Evolutionary conservation across 92 coral and sea anemone genomes (phyloP), one percentile per base, ranked within the genome.

Genomic region (Plumapathes pennacea): DNA sequence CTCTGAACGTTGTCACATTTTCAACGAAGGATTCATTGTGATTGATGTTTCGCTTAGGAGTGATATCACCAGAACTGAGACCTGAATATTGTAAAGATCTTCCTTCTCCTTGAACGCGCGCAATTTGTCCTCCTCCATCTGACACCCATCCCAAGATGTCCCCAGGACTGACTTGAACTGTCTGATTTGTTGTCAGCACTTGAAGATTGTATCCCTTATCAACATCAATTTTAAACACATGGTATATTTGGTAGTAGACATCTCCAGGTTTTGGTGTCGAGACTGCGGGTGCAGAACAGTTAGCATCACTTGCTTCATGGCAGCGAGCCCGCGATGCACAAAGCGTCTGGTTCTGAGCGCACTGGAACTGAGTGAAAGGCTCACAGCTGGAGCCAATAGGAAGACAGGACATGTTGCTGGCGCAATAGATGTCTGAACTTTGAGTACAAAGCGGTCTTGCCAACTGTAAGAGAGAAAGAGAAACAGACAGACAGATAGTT

Each of bases 91-190:
- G 78, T 18, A 55, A 70, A 13, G 64, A 60, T 21, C 59, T 55
- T 38, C 60, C 49, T 13, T 34, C n/a, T 5, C 61, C 85, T 23
- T 53, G 20, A 30, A 50, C 62, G 11, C 76, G 81, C 1, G 76
- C 82, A 32, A 92, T 54, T 28, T 39, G 72, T 0, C 94, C 98
- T 30, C 55, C 32, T 4, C 64, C 58, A 2, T 69, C 71, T 1
- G 70, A 62, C 38, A 71, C 67, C 96, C 96, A 88, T 1, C 94
- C 96, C 18, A 84, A 18, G 29, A 85, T 56, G 63, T 89, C 96
- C 5, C 98, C 98, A 13, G 70, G 82, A 0, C 26, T 23, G 30
- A 63, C 82, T 29, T 80, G 56, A 15, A 87, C 59, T 9, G 55
- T 43, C 11, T 77, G 65, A 25, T 54, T 50, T 10, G 76, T 75